Evolutionary conservation across 1,140 invertebrate genomes (phyloP), one percentile per base, ranked within the genome.

Genomic region (Drosophila funebris): DNA sequence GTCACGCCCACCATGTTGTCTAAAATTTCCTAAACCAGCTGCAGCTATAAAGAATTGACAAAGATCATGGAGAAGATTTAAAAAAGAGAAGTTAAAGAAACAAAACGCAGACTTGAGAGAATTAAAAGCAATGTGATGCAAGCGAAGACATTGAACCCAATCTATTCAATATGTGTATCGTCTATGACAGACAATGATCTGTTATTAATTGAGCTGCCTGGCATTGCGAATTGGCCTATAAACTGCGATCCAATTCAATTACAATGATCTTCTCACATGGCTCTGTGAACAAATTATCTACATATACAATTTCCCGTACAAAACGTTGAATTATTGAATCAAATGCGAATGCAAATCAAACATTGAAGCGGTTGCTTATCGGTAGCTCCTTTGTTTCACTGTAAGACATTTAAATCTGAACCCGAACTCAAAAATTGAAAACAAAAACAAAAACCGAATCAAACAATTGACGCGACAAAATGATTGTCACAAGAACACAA

Each of bases 1-100:
- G 76, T 33, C 24, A 90, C 90, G 9, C 90, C 90, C 57, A 91
- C 90, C 90, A 91, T 91, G 46, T 56, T 76, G 46, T 46, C 33
- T 18, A 36, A 9, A 60, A 46, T 6, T 44, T 24, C 22, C 39
- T 14, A 31, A 33, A 22, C 20, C 14, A 27, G 27, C 27, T 53
- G 33, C 36, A 39, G 43, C 48, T 60, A 52, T 24, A 61, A 29
- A 4, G 18, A 58, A 31, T 29, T 31, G n/a, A 24, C 3, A 27
- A 24, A 13, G 3, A 36, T n/a, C n/a, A n/a, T n/a, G n/a, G n/a
- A n/a, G 24, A 64, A 29, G 22, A 29, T 11, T 41, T 13, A n/a
- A 0, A 2, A n/a, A 18, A 20, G 11, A 20, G 33, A 27, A 44
- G 7, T 16, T 29, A 56, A 22, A 13, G 13, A 33, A 11, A 43